Conservation (phyloP, 1,140 invertebrate genomes). For the Drosophila busckii region DNA sequence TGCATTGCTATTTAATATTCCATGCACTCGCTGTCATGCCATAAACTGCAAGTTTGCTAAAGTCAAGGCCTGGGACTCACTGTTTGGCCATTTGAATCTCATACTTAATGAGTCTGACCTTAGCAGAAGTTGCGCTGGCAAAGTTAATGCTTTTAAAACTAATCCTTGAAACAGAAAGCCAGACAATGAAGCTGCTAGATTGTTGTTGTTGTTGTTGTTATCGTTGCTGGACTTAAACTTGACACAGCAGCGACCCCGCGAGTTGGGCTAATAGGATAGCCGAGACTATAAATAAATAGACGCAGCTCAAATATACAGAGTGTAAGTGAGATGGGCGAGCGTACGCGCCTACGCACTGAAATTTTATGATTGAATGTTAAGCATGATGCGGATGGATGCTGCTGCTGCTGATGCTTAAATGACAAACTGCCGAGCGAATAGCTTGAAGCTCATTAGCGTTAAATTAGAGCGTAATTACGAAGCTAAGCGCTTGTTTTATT, state of each 20-base stretch:
- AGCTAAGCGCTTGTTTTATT: constrained; percentile 29
- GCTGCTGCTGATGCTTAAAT: constrained; percentile 12
- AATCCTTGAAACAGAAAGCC: constrained; percentile 37
- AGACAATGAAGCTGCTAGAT: constrained; percentile 19
- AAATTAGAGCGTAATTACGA: constrained; percentile 70
- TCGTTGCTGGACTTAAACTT: constrained; percentile 8
- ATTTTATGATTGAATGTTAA: constrained; percentile 9
- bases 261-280: neutral
- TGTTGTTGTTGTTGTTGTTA: neutral
- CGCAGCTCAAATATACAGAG: constrained; percentile 31
- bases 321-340: too few relatives aligned
- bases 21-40: too few relatives aligned
- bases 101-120: constrained; percentile 35
- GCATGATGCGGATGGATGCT: constrained; percentile 5
- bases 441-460: constrained; percentile 73
- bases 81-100: constrained; percentile 1
- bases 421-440: constrained; percentile 43
- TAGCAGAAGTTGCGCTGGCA: constrained; percentile 19
- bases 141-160: constrained; percentile 36
- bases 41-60: constrained; percentile 23
- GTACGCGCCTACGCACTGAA: constrained; percentile 28
- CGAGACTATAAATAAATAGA: constrained; percentile 31
- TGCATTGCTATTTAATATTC: too few relatives aligned
- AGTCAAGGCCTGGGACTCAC: constrained; percentile 4
- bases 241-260: neutral